Evolutionary conservation across 2,888 invertebrate species (phyloP), one percentile per base, ranked within the genome.

Genomic region (Zootermopsis nevadensis): DNA sequence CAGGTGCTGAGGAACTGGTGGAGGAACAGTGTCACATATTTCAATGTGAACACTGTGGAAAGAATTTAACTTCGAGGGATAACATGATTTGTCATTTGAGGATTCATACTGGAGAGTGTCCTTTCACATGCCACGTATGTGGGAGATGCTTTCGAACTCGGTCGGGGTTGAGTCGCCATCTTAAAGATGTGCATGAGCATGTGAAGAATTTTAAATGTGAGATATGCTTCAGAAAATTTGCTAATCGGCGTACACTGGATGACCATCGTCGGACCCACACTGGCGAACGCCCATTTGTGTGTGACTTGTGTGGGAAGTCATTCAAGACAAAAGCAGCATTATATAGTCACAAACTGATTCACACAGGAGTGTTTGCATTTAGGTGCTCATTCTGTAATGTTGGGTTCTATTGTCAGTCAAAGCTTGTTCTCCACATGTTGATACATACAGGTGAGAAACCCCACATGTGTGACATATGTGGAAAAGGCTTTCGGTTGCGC

Each of bases 71-170:
- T 4, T 42, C 72, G 24, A 84, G 83, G 35, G 72, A 35, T 27
- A 84, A 66, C 22, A 81, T 67, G 48, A 38, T 31, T 22, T 86
- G 88, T 2, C 93, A 93, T 86, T 87, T 90, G 88, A 89, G 89
- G 84, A 89, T 89, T 67, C 90, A 90, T 77, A 88, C 87, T 15
- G 94, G 93, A 2, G 94, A 93, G 88, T 90, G 93, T 76, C 93
- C 93, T 1, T 93, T 92, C 88, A 92, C 93, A 1, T 94, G 94
- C 87, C 93, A 94, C 88, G 87, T 93, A 33, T 94, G 94, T 87
- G 94, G 93, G 2, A 93, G 93, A 86, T 92, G 92, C 87, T 94
- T 94, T 89, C 90, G 94, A 31, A 91, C 93, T 24, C 92, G 92
- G n/a, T 91, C 92, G 60, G 92, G 92, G 86, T 88, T 93, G 38